Evolutionary conservation across 2,888 invertebrate species (phyloP).

Genomic region (Diarsia dahlii): DNA sequence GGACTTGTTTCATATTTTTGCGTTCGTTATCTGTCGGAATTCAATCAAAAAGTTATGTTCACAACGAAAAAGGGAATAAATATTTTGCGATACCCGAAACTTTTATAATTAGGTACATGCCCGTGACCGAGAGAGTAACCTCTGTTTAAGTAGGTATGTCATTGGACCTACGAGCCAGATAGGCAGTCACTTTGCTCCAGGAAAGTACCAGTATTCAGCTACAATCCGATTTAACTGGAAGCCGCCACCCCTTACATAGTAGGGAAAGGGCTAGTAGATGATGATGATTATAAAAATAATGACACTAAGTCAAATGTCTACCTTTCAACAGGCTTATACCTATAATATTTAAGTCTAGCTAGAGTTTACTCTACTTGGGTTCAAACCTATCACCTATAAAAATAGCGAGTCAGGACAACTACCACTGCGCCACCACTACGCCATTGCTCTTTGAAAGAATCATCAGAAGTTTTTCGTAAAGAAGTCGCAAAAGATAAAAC

Average conservation of each 20-base stretch:
- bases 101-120: conserved; percentile 32
- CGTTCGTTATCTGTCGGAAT: conserved; percentile 4
- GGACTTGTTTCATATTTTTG: background rate
- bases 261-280: background rate
- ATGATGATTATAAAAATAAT: background rate
- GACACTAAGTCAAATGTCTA: background rate
- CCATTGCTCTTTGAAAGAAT: background rate
- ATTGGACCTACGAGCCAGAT: conserved; percentile 3
- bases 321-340: background rate
- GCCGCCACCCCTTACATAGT: background rate
- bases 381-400: background rate
- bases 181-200: background rate
- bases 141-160: background rate
- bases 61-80: background rate
- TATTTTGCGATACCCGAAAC: conserved; percentile 9
- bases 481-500: background rate
- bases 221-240: background rate
- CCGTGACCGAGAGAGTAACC: background rate
- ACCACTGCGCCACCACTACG: background rate
- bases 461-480: background rate
- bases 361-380: background rate
- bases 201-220: background rate
- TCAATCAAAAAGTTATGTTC: conserved; percentile 36
- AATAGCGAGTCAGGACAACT: background rate
- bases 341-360: background rate